Conservation (phyloP, 2,113 vertebrate species). For the Nettapus auritus region DNA sequence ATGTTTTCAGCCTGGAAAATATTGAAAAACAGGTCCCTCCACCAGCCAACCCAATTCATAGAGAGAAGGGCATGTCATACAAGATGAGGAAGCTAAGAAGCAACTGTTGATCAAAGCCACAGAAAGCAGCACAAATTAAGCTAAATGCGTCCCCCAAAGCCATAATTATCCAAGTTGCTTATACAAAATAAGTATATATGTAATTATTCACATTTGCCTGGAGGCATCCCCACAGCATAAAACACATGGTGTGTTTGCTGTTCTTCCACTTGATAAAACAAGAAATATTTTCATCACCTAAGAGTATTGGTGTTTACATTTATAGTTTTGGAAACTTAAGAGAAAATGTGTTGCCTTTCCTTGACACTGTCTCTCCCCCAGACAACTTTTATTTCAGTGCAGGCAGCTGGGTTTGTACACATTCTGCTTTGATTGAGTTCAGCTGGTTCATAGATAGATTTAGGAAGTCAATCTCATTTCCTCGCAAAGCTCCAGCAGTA, state of each 20-base stretch:
- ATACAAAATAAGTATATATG: neutral
- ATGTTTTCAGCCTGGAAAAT: constrained; percentile 5
- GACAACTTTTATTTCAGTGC: neutral
- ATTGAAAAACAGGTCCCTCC: neutral
- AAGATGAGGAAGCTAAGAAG: neutral
- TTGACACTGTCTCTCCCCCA: neutral
- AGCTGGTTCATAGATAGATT: neutral
- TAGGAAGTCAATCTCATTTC: neutral
- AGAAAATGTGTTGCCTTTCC: neutral
- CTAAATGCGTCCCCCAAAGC: neutral
- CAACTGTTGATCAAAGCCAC: constrained; percentile 28
- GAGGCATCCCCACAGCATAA: constrained; percentile 42
- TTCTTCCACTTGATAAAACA: neutral
- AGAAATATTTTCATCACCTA: constrained; percentile 32
- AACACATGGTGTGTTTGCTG: constrained; percentile 14
- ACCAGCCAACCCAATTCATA: neutral
- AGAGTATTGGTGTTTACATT: neutral
- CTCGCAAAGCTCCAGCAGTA: neutral
- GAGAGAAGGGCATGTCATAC: neutral
- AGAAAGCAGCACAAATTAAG: constrained; percentile 18
- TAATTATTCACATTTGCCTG: constrained; percentile 33
- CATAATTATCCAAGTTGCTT: neutral
- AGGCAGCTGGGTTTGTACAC: neutral
- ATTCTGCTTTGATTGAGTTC: neutral
- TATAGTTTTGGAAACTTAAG: neutral